phyloP scores from a whole-genome alignment of 2,113 vertebrate genomes.

The Toxotes chatareus region DNA sequence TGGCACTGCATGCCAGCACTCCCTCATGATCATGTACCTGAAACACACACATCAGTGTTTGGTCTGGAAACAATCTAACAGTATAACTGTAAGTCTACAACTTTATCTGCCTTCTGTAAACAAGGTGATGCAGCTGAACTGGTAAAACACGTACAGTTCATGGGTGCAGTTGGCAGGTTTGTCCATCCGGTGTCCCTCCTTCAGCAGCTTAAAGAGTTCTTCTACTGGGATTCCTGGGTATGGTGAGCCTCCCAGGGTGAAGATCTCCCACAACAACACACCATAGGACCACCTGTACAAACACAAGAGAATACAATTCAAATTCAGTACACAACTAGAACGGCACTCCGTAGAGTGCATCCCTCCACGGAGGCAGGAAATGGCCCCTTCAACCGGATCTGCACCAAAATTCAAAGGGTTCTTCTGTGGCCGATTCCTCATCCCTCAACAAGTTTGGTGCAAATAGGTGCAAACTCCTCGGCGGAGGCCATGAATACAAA shows the following conservation, averaged over 20 bases:
- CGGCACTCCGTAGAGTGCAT: too few relatives aligned
- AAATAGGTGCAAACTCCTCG: too few relatives aligned
- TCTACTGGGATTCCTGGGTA: constrained; percentile 98
- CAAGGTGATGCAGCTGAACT: neutral
- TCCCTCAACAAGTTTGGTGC: too few relatives aligned
- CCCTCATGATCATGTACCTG: constrained; percentile 99
- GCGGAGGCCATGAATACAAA: constrained; percentile 3
- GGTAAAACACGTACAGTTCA: constrained; percentile 88
- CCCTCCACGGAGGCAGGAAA: too few relatives aligned
- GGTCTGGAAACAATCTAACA: neutral
- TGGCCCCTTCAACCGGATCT: too few relatives aligned
- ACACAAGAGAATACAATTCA: constrained; percentile 4
- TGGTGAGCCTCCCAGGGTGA: constrained; percentile 96
- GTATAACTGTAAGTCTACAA: too few relatives aligned
- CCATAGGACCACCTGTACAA: constrained; percentile 95
- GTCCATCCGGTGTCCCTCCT: constrained; percentile 99
- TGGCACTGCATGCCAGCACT: constrained; percentile 96
- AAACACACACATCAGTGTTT: constrained; percentile 9
- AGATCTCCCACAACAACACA: constrained; percentile 98
- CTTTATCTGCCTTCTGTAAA: neutral
- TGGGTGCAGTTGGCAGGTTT: constrained; percentile 98
- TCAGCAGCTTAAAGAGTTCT: constrained; percentile 98
- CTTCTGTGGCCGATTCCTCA: too few relatives aligned
- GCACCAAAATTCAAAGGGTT: too few relatives aligned
- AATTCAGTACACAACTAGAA: neutral